Base-by-base conservation (phyloP, 1,140 invertebrate species). In the Nasonia longicornis region DNA sequence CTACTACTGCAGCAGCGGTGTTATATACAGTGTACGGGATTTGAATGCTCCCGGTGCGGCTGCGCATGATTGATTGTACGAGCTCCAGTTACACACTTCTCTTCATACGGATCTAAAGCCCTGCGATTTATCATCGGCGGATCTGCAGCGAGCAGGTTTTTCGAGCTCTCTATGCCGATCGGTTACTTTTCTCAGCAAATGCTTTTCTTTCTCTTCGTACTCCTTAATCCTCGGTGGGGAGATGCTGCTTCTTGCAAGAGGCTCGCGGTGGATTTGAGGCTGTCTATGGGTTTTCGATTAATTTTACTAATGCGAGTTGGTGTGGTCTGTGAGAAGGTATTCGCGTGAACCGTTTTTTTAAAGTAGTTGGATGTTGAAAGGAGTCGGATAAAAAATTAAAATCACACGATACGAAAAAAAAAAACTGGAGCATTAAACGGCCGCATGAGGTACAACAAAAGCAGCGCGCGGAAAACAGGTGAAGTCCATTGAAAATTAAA, bases 71-170 rank as follows among this genome's bases (percentile, higher is more conserved):
- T 87, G 87, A 89, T 89, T 84, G 77, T 80, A 73, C 14, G 85
- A 89, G 84, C 84, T 84, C 52, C 85, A 84, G 87, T 88, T 88
- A 88, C 88, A 88, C 87, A 88, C 88, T 89, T 86, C 87, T 87
- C 87, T 89, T 86, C 85, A 88, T 89, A 88, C 85, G 85, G 86
- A 87, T 87, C 87, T 85, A 85, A 82, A 87, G 63, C 84, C 83
- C 84, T 81, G 77, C 87, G 87, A 89, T 89, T 88, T 89, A 89
- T 89, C 87, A 88, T 85, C 70, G 64, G 78, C 31, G 45, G 67
- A 79, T 82, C 87, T 88, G 87, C 70, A 31, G 31, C 52, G 81
- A 89, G 70, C 88, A 88, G 87, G 86, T 89, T 86, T 83, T 77
- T 64, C 45, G 11, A 29, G 12, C 11, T 58, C 45, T 45, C 38